Evolutionary conservation across 2,113 vertebrate species (phyloP).

Genomic region (Eurystomus gularis): DNA sequence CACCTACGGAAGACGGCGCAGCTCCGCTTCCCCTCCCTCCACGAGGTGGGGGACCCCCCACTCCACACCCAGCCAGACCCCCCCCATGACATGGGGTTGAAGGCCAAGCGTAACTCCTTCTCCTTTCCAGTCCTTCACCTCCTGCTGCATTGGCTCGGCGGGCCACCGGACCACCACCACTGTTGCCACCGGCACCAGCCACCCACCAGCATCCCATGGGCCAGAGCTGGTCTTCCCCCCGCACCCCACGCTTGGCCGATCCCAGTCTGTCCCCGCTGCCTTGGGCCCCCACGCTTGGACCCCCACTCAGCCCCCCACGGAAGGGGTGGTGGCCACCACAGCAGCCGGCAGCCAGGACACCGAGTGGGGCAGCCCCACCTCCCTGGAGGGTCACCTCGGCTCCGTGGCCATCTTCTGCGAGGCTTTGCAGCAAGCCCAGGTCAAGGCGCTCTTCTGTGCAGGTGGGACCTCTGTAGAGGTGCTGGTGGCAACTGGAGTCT

Average conservation of each 20-base stretch:
- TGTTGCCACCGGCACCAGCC: background rate
- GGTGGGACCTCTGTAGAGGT: background rate
- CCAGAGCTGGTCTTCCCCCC: slow-evolving; percentile 73
- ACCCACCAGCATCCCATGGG: slow-evolving; percentile 48
- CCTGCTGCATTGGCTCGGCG: slow-evolving; percentile 95
- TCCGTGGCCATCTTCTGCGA: slow-evolving; percentile 92
- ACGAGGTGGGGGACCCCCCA: slow-evolving; percentile 78
- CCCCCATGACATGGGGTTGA: fast-evolving
- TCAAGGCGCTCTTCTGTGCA: slow-evolving; percentile 75
- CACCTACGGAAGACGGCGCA: slow-evolving; percentile 79
- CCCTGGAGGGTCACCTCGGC: slow-evolving; percentile 90
- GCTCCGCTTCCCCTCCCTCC: slow-evolving; percentile 91
- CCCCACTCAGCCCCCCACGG: slow-evolving; percentile 50
- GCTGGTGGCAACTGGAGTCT: background rate
- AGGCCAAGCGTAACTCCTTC: background rate
- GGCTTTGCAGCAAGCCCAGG: slow-evolving; percentile 81
- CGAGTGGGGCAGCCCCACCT: slow-evolving; percentile 95
- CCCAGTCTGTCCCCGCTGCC: slow-evolving; percentile 88
- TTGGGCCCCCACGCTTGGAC: slow-evolving; percentile 72
- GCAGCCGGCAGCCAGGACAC: slow-evolving; percentile 91
- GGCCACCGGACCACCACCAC: slow-evolving; percentile 92
- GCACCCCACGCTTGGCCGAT: slow-evolving; percentile 81
- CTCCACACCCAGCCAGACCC: background rate
- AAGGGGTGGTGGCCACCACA: slow-evolving; percentile 83
- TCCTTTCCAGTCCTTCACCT: slow-evolving; percentile 88